Evolutionary conservation across 2,113 vertebrate genomes (phyloP).

Genomic region (Sclerurus mexicanus): DNA sequence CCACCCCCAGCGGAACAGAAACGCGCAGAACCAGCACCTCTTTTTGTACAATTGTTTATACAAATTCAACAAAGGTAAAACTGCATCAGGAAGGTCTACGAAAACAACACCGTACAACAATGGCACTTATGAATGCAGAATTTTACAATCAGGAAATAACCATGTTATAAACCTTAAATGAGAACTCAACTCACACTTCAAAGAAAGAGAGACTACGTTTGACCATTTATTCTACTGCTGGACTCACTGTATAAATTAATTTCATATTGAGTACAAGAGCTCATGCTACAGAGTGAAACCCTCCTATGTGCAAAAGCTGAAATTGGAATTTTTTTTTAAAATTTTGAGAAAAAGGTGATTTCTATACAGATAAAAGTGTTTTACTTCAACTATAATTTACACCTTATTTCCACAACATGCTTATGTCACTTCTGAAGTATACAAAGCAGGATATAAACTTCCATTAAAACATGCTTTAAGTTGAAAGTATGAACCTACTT

Average conservation of each 20-base stretch:
- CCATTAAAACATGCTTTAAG: constrained; percentile 78
- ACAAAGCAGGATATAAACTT: constrained; percentile 73
- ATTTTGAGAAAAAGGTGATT: constrained; percentile 70
- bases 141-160: constrained; percentile 73
- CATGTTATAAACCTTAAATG: constrained; percentile 68
- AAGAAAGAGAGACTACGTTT: constrained; percentile 67
- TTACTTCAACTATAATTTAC: constrained; percentile 73
- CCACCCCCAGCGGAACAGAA: constrained; percentile 30
- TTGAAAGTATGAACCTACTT: constrained; percentile 68
- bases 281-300: constrained; percentile 74
- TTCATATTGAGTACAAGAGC: constrained; percentile 69
- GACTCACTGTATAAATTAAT: constrained; percentile 73
- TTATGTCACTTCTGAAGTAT: constrained; percentile 70
- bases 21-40: constrained; percentile 10
- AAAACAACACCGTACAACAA: constrained; percentile 79
- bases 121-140: constrained; percentile 80
- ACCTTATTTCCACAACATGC: constrained; percentile 76
- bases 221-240: constrained; percentile 72
- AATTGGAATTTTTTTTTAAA: constrained; percentile 60
- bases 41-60: constrained; percentile 83
- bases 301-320: constrained; percentile 75
- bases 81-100: constrained; percentile 71
- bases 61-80: constrained; percentile 84
- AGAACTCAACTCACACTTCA: constrained; percentile 73
- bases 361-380: constrained; percentile 71